Base-by-base conservation (phyloP, 1,140 invertebrate species). In the Fopius arisanus region DNA sequence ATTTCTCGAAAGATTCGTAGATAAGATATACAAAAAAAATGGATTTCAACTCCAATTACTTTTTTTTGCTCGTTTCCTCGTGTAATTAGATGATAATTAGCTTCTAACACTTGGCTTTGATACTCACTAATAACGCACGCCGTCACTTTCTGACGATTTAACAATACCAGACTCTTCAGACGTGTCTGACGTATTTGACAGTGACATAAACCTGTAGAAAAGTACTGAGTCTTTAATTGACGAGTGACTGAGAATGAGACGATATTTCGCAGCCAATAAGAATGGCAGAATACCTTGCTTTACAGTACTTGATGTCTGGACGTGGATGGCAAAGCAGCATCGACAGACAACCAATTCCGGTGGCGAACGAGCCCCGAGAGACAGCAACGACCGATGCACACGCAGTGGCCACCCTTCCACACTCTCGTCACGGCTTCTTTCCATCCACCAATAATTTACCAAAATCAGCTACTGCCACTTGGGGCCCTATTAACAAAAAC, bases 401-500 rank as follows among this genome's bases (percentile, higher is more conserved):
- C 82, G 83, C 86, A 79, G 86, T 87, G 82, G 88, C 89, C 75
- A 90, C 89, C 77, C 83, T 90, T 84, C 89, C 90, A 78, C 89
- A 90, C 84, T 88, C 89, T 82, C 88, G 89, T 84, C 89, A 90
- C 85, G 87, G 88, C 84, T 89, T 89, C 85, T 89, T 88, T 82
- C 83, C 88, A 82, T 85, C 89, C 84, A 88, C 88, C 87, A 85
- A 89, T 83, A 90, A 90, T 87, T 89, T 91, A 83, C 90, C 90
- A 82, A 91, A 91, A 89, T 91, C 91, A 84, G 89, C 89, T 82
- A 91, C 85, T 72, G 86, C 90, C 83, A 91, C 91, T 85, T 91
- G 90, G 90, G 90, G 90, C 82, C 89, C 89, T 82, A 89, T 91
- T 87, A 90, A 91, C 88, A 91, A 91, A 89, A 90, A 90, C 87